A percentile compares a stretch with the other conserved stretches of the same genome.
Conservation (phyloP, 2,113 vertebrate species). For the Odobenus rosmarus region DNA sequence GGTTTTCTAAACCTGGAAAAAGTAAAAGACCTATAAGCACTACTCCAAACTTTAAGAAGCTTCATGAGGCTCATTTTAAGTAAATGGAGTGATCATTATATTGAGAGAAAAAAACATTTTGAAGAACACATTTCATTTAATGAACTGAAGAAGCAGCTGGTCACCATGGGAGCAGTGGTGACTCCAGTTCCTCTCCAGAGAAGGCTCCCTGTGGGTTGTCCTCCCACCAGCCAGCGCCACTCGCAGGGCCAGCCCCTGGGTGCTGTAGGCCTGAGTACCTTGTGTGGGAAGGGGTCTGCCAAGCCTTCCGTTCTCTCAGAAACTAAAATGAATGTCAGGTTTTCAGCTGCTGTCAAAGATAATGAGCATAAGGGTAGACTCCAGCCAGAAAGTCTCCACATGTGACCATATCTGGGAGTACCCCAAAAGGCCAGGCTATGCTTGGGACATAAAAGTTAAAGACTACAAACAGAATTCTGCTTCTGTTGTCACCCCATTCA, state of each 20-base stretch:
- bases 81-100: constrained; percentile 95
- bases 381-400: constrained; percentile 90
- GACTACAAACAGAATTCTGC: constrained; percentile 51
- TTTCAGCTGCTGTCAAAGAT: constrained; percentile 91
- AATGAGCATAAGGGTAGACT: constrained; percentile 94
- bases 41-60: constrained; percentile 96
- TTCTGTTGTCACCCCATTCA: constrained; percentile 85
- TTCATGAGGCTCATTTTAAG: constrained; percentile 94
- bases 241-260: constrained; percentile 70
- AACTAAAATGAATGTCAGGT: constrained; percentile 94
- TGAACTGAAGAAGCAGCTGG: constrained; percentile 85
- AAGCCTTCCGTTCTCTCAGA: constrained; percentile 87
- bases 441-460: constrained; percentile 54
- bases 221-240: constrained; percentile 74
- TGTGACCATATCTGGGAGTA: constrained; percentile 76
- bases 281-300: constrained; percentile 81
- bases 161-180: constrained; percentile 76
- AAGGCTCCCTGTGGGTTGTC: constrained; percentile 57
- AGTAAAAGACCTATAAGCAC: constrained; percentile 76
- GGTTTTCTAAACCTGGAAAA: constrained; percentile 81
- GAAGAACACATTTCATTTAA: constrained; percentile 84
- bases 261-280: constrained; percentile 60
- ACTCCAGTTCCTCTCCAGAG: constrained; percentile 85
- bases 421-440: constrained; percentile 56
- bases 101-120: constrained; percentile 90